Base-by-base conservation (phyloP, 2,113 vertebrate species). In the Erinaceus europaeus region DNA sequence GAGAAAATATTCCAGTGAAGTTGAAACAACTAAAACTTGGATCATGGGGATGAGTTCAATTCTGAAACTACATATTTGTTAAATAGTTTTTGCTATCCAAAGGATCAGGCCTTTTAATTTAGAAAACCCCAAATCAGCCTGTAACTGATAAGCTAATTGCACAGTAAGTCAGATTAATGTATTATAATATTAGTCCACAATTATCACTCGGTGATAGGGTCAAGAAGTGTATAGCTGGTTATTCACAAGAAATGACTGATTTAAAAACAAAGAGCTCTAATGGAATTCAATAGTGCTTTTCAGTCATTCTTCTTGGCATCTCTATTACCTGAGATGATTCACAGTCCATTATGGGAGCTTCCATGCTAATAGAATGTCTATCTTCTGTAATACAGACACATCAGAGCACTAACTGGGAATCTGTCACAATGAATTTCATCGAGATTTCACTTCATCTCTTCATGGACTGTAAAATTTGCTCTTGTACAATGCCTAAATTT, bases 261-360 rank as follows among this genome's bases (percentile, higher is more conserved):
- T 98, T 98, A 98, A 98, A 98, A 98, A 98, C 98, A 98, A 97
- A 97, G 96, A 96, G 96, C 97, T 97, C 96, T 98, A 98, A 98
- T 98, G 97, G 98, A 98, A 98, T 98, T 97, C 98, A 98, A 97
- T 96, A 96, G 97, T 95, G 97, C 97, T 97, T 98, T 97, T 97
- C 94, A 97, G 97, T 98, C 97, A 97, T 97, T 98, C 97, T 95
- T 94, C 96, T 97, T 98, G 98, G 98, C 98, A 98, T 97, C 98
- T 98, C 97, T 98, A 98, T 98, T 98, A 98, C 98, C 98, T 98
- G 98, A 97, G 97, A 97, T 98, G 98, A 98, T 98, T 98, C 98
- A 98, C 97, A 98, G 98, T 98, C 98, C 97, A 98, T 98, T 98
- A 98, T 97, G 95, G 97, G 95, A 96, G 95, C 97, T 96, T 97